These are phyloP conservation scores for Acrocera orbiculus DNA, from an alignment of 2,888 invertebrate species.

Conservation along the genomic window DNA sequence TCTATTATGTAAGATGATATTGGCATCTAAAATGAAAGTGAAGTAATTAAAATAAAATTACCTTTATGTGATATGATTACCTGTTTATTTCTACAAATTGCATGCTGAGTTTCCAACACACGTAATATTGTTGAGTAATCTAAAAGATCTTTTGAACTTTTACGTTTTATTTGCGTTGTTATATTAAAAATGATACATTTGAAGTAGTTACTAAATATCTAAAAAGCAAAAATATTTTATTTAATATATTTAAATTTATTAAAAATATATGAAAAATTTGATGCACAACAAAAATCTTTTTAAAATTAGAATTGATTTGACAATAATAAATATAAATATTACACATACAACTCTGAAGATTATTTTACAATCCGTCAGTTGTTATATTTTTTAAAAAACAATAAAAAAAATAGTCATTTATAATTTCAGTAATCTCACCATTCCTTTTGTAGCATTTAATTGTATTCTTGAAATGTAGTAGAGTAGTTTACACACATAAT, in stretches of 20 bases:
- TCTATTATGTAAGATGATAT: conserved; percentile 23
- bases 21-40: conserved; percentile 15
- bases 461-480: conserved; percentile 22
- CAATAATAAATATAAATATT: too few relatives aligned
- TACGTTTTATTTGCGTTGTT: conserved; percentile 15
- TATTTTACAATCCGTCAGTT: too few relatives aligned
- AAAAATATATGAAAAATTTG: too few relatives aligned
- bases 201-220: conserved; percentile 29
- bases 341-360: too few relatives aligned
- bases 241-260: too few relatives aligned
- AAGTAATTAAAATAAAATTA: neutral
- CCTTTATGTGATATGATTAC: conserved; percentile 13
- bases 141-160: conserved; percentile 10
- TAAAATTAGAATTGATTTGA: too few relatives aligned
- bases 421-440: conserved; percentile 18
- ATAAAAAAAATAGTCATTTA: too few relatives aligned
- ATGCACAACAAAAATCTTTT: too few relatives aligned
- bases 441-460: conserved; percentile 23
- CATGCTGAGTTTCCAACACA: conserved; percentile 20
- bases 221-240: conserved; percentile 2
- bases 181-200: conserved; percentile 21
- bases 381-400: too few relatives aligned
- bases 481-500: conserved; percentile 19
- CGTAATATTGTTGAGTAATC: conserved; percentile 14
- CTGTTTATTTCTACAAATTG: conserved; percentile 20